Conservation (phyloP, 2,113 vertebrate genomes). For the Motacilla alba region DNA sequence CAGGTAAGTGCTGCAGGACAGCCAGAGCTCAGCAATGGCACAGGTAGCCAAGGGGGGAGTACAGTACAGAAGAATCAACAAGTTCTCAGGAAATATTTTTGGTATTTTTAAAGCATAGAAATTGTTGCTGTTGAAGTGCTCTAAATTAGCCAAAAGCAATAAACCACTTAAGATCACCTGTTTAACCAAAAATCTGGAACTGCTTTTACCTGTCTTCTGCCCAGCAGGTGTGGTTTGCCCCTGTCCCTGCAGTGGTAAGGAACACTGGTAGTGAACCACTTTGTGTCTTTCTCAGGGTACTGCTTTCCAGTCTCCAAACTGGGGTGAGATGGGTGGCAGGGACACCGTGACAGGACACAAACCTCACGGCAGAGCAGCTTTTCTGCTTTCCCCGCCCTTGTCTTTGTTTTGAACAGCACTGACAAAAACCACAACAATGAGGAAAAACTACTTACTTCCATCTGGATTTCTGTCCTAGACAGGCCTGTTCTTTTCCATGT, state of each 20-base stretch:
- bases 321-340: not conserved
- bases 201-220: not conserved
- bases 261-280: not conserved
- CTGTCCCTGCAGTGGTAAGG: not conserved
- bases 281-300: not conserved
- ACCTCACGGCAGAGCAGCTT: not conserved
- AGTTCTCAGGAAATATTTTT: not conserved
- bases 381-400: not conserved
- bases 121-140: not conserved
- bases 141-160: not conserved
- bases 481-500: not conserved
- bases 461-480: not conserved
- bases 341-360: not conserved
- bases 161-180: not conserved
- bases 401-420: not conserved
- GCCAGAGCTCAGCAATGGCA: not conserved
- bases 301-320: not conserved
- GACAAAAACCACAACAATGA: not conserved
- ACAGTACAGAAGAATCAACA: not conserved
- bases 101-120: not conserved
- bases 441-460: not conserved
- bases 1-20: not conserved
- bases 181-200: not conserved
- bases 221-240: not conserved
- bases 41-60: not conserved